phyloP scores from a whole-genome alignment of 2,113 vertebrate genomes.

The Ranitomeya variabilis region DNA sequence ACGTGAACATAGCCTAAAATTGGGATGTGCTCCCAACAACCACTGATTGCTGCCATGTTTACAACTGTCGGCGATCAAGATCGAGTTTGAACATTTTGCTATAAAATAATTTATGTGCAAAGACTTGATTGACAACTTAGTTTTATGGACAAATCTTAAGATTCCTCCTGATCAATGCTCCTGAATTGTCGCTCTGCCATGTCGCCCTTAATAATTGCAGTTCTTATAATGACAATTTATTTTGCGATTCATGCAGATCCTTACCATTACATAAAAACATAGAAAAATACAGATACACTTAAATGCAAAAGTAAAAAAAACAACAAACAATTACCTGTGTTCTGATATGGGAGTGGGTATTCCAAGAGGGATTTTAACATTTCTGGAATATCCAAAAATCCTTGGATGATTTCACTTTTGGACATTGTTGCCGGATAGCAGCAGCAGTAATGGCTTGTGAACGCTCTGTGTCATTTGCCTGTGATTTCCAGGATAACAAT shows the following conservation, averaged over 20 bases:
- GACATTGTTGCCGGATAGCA: constrained; percentile 65
- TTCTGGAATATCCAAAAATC: constrained; percentile 80
- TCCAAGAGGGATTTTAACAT: constrained; percentile 85
- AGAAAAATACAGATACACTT: background rate
- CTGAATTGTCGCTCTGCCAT: background rate
- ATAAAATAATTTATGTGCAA: too few relatives aligned
- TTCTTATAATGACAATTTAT: background rate
- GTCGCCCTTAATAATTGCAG: background rate
- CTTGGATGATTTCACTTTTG: constrained; percentile 67
- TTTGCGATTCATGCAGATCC: background rate
- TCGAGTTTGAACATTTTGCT: too few relatives aligned
- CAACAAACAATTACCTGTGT: constrained; percentile 71
- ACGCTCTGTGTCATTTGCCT: constrained; percentile 17
- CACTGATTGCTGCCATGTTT: too few relatives aligned
- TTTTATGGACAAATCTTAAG: background rate
- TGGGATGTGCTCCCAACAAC: too few relatives aligned
- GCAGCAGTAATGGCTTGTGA: background rate
- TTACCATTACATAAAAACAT: background rate
- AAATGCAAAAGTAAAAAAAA: background rate
- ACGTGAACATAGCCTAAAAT: too few relatives aligned
- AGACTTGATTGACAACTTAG: too few relatives aligned
- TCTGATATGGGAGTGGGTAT: constrained; percentile 74
- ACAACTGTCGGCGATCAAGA: too few relatives aligned
- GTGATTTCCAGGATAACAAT: constrained; percentile 58
- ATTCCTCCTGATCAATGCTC: background rate